Conservation (phyloP, 2,113 vertebrate genomes). For the Menidia beryllina region DNA sequence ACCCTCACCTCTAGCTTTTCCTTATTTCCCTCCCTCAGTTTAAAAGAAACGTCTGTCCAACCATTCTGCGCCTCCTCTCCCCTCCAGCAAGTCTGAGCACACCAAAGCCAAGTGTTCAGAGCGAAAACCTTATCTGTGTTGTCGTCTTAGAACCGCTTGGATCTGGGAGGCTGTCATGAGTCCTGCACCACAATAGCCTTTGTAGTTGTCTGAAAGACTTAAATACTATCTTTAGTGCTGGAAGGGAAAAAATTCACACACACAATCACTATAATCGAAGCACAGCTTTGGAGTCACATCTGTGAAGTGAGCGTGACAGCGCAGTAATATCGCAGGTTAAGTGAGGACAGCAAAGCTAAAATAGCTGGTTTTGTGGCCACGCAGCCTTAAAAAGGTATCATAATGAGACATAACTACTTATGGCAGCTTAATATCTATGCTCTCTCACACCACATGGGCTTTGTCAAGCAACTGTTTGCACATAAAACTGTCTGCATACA, state of each 20-base stretch:
- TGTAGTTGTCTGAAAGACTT: slow-evolving; percentile 68
- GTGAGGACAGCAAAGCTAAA: slow-evolving; percentile 64
- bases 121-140: slow-evolving; percentile 45
- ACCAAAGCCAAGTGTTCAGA: slow-evolving; percentile 55
- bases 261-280: slow-evolving; percentile 59
- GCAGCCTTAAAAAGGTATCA: slow-evolving; percentile 61
- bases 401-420: slow-evolving; percentile 74
- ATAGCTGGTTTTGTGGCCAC: slow-evolving; percentile 59
- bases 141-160: slow-evolving; percentile 42
- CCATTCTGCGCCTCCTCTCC: slow-evolving; percentile 26
- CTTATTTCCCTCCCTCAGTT: slow-evolving; percentile 31
- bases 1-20: slow-evolving; percentile 39
- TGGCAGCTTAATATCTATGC: slow-evolving; percentile 72
- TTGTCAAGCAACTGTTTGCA: slow-evolving; percentile 16
- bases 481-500: slow-evolving; percentile 11
- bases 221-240: slow-evolving; percentile 69
- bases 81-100: slow-evolving; percentile 25
- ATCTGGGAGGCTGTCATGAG: slow-evolving; percentile 59
- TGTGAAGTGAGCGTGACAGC: slow-evolving; percentile 17
- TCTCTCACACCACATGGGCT: slow-evolving; percentile 50
- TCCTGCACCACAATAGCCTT: slow-evolving; percentile 55
- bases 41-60: slow-evolving; percentile 31
- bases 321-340: slow-evolving; percentile 48
- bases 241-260: slow-evolving; percentile 49
- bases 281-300: slow-evolving; percentile 39